These are phyloP conservation scores for rabbit (Oryctolagus cuniculus) DNA, from an alignment of 2,113 vertebrate species.

Conservation along the genomic window mOryCun1.1 NC_091433.1:185331001-185331500, in stretches of 20 bases:
- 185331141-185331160: not conserved
- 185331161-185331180: not conserved
- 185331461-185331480: not conserved
- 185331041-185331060: not conserved
- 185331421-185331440: not conserved
- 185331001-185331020: too few relatives aligned
- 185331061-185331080: not conserved
- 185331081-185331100: slow-evolving; percentile 38
- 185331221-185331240: not conserved
- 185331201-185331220: not conserved
- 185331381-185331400: not conserved
- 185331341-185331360: not conserved
- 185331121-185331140: not conserved
- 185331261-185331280: not conserved
- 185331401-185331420: not conserved
- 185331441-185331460: not conserved
- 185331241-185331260: not conserved
- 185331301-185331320: not conserved
- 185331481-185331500: not conserved
- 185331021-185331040: too few relatives aligned
- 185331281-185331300: not conserved
- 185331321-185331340: not conserved
- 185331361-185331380: not conserved
- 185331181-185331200: not conserved
- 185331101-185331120: slow-evolving; percentile 44